These are phyloP conservation scores for Tuta absoluta DNA, from an alignment of 2,888 invertebrate species.

Conservation along the genomic window DNA sequence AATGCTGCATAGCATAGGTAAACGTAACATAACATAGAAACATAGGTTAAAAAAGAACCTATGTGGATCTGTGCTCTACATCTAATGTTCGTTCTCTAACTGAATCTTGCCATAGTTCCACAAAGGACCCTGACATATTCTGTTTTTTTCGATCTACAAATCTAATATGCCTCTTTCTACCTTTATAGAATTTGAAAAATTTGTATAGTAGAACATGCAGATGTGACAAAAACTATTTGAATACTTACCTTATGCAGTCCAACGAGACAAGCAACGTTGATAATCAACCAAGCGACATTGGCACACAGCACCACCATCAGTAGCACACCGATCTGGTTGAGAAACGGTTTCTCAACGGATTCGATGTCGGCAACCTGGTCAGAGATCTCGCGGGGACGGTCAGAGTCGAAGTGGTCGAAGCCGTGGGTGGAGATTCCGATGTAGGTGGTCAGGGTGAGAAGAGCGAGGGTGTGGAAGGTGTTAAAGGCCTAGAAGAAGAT, in stretches of 20 bases:
- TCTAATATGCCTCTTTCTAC: too few species aligned
- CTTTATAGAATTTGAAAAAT: too few species aligned
- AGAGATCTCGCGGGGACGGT: slow-evolving; percentile 26
- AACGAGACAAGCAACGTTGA: slow-evolving; percentile 50
- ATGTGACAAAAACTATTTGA: too few species aligned
- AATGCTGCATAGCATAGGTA: too few species aligned
- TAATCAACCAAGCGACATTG: slow-evolving; percentile 45
- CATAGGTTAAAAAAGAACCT: too few species aligned
- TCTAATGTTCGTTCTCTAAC: too few species aligned
- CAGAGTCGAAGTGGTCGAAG: slow-evolving; percentile 44
- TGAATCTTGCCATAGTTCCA: too few species aligned
- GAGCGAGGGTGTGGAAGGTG: slow-evolving; percentile 41
- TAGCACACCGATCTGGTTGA: slow-evolving; percentile 40
- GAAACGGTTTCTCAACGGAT: slow-evolving; percentile 35
- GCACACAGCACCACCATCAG: slow-evolving; percentile 42
- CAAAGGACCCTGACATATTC: too few species aligned
- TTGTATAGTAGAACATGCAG: too few species aligned
- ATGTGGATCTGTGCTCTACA: too few species aligned
- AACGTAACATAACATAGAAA: too few species aligned
- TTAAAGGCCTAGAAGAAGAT: slow-evolving; percentile 43
- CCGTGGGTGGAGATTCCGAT: slow-evolving; percentile 44
- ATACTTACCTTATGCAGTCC: slow-evolving; percentile 51
- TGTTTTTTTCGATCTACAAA: too few species aligned
- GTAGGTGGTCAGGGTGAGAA: slow-evolving; percentile 40
- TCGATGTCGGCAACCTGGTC: slow-evolving; percentile 32